Evolutionary conservation across 2,113 vertebrate genomes (phyloP).

Genomic region (Prunella himalayana): DNA sequence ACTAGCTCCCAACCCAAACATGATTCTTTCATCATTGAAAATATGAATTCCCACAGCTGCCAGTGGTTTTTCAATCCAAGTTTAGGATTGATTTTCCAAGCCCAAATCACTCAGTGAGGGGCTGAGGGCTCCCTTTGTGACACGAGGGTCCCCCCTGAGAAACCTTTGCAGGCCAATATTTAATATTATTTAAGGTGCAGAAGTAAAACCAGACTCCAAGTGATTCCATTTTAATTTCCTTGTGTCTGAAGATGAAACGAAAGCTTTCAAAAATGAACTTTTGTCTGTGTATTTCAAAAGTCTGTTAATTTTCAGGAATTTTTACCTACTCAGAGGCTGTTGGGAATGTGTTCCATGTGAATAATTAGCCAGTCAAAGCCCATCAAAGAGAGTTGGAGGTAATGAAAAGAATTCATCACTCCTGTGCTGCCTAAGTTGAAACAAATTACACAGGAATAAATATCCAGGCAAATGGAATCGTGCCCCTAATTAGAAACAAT

Average conservation of each 20-base stretch:
- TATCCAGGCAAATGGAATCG: constrained; percentile 1
- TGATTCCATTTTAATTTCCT: not conserved
- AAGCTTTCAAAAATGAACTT: not conserved
- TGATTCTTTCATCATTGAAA: not conserved
- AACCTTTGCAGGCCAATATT: not conserved
- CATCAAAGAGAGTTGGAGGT: not conserved
- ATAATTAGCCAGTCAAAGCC: constrained; percentile 8
- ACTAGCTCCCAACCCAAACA: not conserved
- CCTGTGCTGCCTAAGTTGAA: not conserved
- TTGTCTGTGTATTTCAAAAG: not conserved
- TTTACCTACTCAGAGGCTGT: not conserved
- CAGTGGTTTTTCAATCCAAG: too few species aligned
- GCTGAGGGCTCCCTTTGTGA: not conserved
- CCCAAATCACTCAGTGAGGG: not conserved
- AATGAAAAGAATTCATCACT: constrained; percentile 18
- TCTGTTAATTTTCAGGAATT: not conserved
- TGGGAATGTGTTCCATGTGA: not conserved
- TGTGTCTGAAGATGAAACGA: not conserved
- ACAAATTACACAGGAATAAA: constrained; percentile 32
- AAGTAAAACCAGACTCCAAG: not conserved
- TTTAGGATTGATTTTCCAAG: not conserved
- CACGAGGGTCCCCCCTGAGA: not conserved
- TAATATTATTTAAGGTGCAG: not conserved
- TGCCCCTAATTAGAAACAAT: constrained; percentile 35
- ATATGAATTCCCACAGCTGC: not conserved